Base-by-base conservation (phyloP, 2,888 invertebrate genomes). In the Baronia brevicornis region DNA sequence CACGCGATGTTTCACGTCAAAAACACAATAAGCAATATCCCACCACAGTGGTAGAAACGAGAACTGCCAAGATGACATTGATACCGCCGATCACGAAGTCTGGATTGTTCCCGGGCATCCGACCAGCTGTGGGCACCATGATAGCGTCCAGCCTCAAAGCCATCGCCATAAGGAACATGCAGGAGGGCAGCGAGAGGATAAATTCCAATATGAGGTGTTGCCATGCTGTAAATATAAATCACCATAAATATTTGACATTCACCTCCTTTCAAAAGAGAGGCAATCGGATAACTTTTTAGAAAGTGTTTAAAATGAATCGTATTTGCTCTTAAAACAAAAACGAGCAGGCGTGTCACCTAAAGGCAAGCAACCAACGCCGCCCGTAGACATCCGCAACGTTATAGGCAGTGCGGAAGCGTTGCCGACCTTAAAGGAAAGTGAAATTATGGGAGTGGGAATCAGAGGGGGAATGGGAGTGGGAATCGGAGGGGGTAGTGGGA, bases 71-170 rank as follows among this genome's bases (percentile, higher is more conserved):
- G 0, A 33, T 61, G 1, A 59, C 41, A n/a, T 68, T 75, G 6
- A 72, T 38, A 0, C 46, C 5, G 0, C 61, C 79, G 1, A 72
- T 63, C 0, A 48, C 40, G 10, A 49, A 42, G 44, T 82, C 79
- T 0, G 80, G 78, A 0, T 2, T 4, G 33, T 50, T 38, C 1
- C 28, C 10, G 0, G 55, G 41, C 0, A 67, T 56, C 0, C 82
- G 57, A 0, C 62, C 70, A 65, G 71, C 65, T 3, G 65, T 55
- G 1, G 82, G 79, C 35, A 75, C 21, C 47, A 79, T 48, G 21
- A 69, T 49, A 2, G 77, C 57, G 49, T 60, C 39, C 19, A 78
- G 21, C 0, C 74, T 54, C 2, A 73, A 41, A 0, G 58, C 41
- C 2, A 74, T 29, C 0, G 59, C 41, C 7, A 53, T 27, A 29